A percentile compares a stretch with the other conserved stretches of the same genome.
phyloP scores from a whole-genome alignment of 2,888 invertebrate genomes.

The Deilephila elpenor region DNA sequence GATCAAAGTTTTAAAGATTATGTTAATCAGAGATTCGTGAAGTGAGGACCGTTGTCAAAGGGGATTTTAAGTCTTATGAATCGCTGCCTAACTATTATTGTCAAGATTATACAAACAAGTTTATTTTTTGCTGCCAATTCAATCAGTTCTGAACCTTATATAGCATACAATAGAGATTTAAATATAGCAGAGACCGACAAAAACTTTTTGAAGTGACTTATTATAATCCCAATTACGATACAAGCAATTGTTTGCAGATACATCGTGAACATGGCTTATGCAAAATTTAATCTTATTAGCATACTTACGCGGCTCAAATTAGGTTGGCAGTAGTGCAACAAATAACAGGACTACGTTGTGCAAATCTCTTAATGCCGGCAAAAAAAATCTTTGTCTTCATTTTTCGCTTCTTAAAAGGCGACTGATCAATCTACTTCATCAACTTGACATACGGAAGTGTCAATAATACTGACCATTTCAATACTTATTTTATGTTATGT shows the following conservation, averaged over 20 bases:
- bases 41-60: conserved; percentile 68
- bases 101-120: conserved; percentile 18
- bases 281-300: conserved; percentile 20
- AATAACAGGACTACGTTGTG: conserved; percentile 28
- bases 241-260: conserved; percentile 64
- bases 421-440: conserved; percentile 27
- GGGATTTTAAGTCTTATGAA: conserved; percentile 26
- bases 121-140: not conserved
- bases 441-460: conserved; percentile 23
- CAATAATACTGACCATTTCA: conserved; percentile 17
- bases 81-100: conserved; percentile 43
- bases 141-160: not conserved
- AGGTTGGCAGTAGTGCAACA: not conserved
- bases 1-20: conserved; percentile 54
- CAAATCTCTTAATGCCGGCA: conserved; percentile 59
- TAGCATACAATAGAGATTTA: not conserved
- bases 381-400: conserved; percentile 55
- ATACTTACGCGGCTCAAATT: conserved; percentile 13
- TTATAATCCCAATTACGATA: conserved; percentile 60
- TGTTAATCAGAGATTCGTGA: conserved; percentile 69
- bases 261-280: conserved; percentile 32
- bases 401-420: conserved; percentile 40
- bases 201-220: conserved; percentile 47
- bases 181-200: not conserved
- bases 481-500: conserved; percentile 15